These are phyloP conservation scores for Otus sunia DNA, from an alignment of 2,113 vertebrate species.

Conservation along the genomic window DNA sequence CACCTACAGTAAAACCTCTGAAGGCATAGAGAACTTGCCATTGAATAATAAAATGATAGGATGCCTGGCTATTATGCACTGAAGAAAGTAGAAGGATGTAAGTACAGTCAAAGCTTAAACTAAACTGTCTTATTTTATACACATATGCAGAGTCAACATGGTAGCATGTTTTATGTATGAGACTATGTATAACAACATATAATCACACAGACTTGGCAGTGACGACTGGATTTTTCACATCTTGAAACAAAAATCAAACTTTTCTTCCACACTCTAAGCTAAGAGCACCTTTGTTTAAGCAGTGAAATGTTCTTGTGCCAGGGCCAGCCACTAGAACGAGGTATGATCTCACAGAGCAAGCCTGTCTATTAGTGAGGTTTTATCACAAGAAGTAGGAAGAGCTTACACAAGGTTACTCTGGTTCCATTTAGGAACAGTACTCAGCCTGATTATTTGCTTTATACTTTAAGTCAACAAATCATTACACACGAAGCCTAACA, in stretches of 20 bases:
- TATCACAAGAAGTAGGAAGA: background rate
- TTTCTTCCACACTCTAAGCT: background rate
- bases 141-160: background rate
- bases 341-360: background rate
- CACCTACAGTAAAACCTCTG: background rate
- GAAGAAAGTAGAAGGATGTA: background rate
- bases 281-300: background rate
- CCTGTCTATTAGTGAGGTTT: background rate
- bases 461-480: background rate
- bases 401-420: background rate
- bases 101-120: background rate
- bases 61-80: background rate
- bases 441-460: background rate
- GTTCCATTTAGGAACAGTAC: background rate
- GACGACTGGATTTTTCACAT: background rate
- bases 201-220: background rate
- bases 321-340: background rate
- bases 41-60: background rate
- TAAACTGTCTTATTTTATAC: background rate
- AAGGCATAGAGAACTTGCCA: background rate
- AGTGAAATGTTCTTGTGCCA: background rate
- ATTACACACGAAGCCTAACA: background rate
- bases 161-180: background rate
- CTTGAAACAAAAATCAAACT: background rate
- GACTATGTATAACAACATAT: background rate